phyloP scores from a whole-genome alignment of 1,140 invertebrate genomes.

The Choristoneura fumiferana region DNA sequence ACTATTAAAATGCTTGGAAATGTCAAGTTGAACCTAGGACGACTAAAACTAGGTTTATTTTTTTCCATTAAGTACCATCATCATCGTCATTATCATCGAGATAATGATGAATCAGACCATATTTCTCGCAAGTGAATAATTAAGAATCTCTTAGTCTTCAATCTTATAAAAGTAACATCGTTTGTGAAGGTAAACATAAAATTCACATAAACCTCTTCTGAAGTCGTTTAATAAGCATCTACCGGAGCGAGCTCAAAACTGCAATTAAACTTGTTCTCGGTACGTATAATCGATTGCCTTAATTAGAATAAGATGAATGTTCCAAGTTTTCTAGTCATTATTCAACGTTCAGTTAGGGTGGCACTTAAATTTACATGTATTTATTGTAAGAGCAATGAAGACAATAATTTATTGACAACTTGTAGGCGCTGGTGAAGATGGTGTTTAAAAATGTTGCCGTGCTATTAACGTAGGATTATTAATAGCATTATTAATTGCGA shows the following conservation, averaged over 20 bases:
- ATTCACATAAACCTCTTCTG: conserved; percentile 2
- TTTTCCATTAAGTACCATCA: no score
- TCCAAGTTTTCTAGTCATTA: conserved; percentile 26
- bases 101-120: no score
- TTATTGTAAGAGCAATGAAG: conserved; percentile 5
- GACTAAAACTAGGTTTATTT: no score
- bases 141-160: no score
- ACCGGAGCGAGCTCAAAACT: conserved; percentile 19
- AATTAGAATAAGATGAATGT: conserved; percentile 30
- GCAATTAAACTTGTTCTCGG: conserved; percentile 29
- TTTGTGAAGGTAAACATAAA: neutral
- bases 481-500: no score
- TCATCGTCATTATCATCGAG: no score
- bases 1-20: no score
- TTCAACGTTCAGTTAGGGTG: conserved; percentile 23
- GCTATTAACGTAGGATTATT: no score
- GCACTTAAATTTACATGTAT: conserved; percentile 11
- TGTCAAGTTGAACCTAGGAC: no score
- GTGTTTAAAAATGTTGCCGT: neutral
- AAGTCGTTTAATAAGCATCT: conserved; percentile 8
- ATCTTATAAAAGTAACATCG: neutral
- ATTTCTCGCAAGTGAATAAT: no score
- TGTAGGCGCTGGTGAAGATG: neutral
- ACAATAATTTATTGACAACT: neutral
- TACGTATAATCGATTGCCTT: conserved; percentile 25